These are phyloP conservation scores for Pelobates fuscus DNA, from an alignment of 2,113 vertebrate genomes.

Conservation along the genomic window DNA sequence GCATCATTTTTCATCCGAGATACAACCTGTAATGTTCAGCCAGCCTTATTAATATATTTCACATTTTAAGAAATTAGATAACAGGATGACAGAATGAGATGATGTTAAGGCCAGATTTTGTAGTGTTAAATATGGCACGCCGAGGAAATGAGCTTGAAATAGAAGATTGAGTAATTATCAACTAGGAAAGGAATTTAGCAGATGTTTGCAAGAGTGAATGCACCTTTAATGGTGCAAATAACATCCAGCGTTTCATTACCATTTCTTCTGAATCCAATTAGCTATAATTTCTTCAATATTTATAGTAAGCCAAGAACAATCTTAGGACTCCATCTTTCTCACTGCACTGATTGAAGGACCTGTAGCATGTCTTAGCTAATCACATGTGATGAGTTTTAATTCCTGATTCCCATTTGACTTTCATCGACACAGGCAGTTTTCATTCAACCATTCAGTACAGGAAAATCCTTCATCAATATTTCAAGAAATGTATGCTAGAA, in stretches of 20 bases:
- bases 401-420: slow-evolving; percentile 5
- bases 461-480: no score
- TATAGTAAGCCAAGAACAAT: slow-evolving; percentile 30
- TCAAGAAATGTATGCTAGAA: no score
- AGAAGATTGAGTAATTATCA: slow-evolving; percentile 36
- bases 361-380: slow-evolving; percentile 26
- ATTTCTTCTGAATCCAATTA: slow-evolving; percentile 43
- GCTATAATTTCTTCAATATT: slow-evolving; percentile 46
- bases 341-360: background rate
- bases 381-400: slow-evolving; percentile 37
- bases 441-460: background rate
- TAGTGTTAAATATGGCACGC: background rate
- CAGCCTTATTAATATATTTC: background rate
- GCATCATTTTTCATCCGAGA: no score
- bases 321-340: slow-evolving; percentile 27
- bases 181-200: slow-evolving; percentile 30
- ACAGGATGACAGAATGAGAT: background rate
- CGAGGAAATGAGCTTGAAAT: slow-evolving; percentile 27
- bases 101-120: slow-evolving; percentile 6
- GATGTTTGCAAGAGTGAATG: slow-evolving; percentile 43
- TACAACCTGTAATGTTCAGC: no score
- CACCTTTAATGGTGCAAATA: slow-evolving; percentile 49
- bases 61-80: background rate
- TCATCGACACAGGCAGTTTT: background rate
- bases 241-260: slow-evolving; percentile 46